phyloP scores from a whole-genome alignment of 1,140 invertebrate species.

The Vanessa tameamea region DNA sequence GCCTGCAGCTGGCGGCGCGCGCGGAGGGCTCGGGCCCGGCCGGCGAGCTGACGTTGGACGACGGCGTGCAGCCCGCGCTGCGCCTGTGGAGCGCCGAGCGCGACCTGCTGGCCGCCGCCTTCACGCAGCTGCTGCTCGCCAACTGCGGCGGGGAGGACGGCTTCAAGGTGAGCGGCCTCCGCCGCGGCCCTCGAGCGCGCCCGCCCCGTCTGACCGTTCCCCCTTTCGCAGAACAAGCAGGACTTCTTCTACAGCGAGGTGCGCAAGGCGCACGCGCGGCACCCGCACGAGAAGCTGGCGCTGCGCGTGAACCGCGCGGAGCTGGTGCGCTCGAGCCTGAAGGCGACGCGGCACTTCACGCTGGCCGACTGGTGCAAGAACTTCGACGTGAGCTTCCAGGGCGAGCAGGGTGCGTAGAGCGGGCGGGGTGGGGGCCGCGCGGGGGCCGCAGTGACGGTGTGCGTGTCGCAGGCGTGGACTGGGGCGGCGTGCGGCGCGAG shows the following conservation, averaged over 20 bases:
- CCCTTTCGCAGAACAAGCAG: constrained; percentile 88
- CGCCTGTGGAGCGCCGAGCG: constrained; percentile 90
- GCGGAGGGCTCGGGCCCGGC: constrained; percentile 63
- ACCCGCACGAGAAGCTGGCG: constrained; percentile 91
- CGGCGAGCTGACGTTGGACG: constrained; percentile 90
- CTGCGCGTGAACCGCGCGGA: constrained; percentile 90
- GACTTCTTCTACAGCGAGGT: constrained; percentile 97
- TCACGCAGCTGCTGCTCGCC: constrained; percentile 95
- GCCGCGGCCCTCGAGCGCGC: not conserved
- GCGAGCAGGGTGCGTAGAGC: constrained; percentile 88
- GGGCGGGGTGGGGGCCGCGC: not conserved
- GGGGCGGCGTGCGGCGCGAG: constrained; percentile 94
- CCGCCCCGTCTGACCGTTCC: no score
- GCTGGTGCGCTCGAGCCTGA: constrained; percentile 91
- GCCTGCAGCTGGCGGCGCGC: constrained; percentile 82
- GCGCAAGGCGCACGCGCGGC: constrained; percentile 90
- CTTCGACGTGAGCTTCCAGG: constrained; percentile 95
- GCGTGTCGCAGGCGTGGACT: constrained; percentile 88
- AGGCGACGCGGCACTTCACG: constrained; percentile 89
- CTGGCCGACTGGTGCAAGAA: constrained; percentile 94
- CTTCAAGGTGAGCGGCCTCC: constrained; percentile 84
- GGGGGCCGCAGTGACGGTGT: not conserved
- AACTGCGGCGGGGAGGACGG: constrained; percentile 97
- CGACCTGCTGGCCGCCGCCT: constrained; percentile 95
- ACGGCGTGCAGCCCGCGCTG: constrained; percentile 93